These are phyloP conservation scores for Eristalis pertinax DNA, from an alignment of 2,888 invertebrate genomes.

Conservation along the genomic window DNA sequence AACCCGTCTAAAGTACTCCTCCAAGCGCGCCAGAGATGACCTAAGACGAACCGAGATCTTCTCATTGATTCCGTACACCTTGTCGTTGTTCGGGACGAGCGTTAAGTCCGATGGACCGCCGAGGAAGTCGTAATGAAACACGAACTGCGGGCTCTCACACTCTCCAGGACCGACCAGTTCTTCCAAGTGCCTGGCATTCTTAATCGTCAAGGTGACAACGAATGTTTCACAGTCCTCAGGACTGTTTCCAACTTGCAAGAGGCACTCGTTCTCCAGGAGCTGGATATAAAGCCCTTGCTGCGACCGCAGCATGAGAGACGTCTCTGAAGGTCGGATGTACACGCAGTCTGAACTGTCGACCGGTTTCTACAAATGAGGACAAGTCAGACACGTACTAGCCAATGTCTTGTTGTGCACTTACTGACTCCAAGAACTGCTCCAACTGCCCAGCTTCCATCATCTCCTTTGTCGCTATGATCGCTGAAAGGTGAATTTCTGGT, in stretches of 20 bases:
- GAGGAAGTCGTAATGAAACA: constrained; percentile 77
- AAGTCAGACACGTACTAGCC: neutral
- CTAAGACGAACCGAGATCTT: constrained; percentile 82
- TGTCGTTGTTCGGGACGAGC: constrained; percentile 76
- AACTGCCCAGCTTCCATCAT: constrained; percentile 76
- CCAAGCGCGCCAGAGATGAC: constrained; percentile 80
- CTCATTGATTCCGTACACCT: constrained; percentile 80
- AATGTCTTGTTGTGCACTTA: constrained; percentile 49
- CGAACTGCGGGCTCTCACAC: constrained; percentile 62
- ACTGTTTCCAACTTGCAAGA: constrained; percentile 79
- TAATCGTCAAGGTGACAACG: constrained; percentile 77
- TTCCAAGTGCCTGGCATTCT: constrained; percentile 75
- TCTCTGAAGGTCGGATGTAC: constrained; percentile 69
- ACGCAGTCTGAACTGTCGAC: constrained; percentile 40
- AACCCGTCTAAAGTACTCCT: constrained; percentile 81
- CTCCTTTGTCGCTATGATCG: constrained; percentile 84
- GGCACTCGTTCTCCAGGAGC: constrained; percentile 78
- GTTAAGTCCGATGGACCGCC: constrained; percentile 78
- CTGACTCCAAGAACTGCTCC: constrained; percentile 74
- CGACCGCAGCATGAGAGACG: constrained; percentile 78
- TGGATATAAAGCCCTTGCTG: constrained; percentile 79
- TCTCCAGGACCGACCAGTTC: constrained; percentile 74
- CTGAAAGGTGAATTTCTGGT: constrained; percentile 85
- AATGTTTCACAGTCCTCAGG: constrained; percentile 79
- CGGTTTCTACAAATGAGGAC: constrained; percentile 67